Conservation (phyloP, 2,113 vertebrate species). For the Charadrius vociferus region DNA sequence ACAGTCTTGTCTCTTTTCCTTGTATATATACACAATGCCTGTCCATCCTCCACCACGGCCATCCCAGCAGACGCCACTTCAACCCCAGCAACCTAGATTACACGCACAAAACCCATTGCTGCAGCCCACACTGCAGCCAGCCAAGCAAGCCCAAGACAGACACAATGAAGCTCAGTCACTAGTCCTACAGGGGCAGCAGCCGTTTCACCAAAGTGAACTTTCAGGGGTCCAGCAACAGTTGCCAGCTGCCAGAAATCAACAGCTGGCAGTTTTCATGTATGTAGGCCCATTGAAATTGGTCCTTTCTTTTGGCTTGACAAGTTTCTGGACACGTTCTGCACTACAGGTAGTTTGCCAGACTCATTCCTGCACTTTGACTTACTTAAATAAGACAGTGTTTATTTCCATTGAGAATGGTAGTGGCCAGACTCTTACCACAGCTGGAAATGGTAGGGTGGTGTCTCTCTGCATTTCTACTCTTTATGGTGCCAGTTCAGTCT, state of each 20-base stretch:
- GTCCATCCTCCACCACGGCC: constrained; percentile 33
- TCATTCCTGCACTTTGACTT: neutral
- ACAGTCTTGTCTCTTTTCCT: neutral
- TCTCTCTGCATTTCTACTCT: neutral
- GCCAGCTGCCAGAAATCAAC: constrained; percentile 10
- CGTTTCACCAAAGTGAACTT: constrained; percentile 13
- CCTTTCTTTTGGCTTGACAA: neutral
- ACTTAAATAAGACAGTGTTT: neutral
- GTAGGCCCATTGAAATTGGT: neutral
- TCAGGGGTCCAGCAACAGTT: neutral
- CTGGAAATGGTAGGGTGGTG: neutral
- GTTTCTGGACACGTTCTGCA: neutral
- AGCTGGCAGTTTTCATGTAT: neutral
- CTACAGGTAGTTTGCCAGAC: neutral
- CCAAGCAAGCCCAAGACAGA: neutral
- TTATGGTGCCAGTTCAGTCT: neutral
- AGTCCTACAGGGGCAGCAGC: neutral
- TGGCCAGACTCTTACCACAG: neutral
- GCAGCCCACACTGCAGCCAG: neutral
- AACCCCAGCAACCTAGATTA: neutral
- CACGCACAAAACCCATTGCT: constrained; percentile 7
- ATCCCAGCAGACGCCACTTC: constrained; percentile 30
- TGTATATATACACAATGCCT: constrained; percentile 46
- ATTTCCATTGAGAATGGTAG: neutral
- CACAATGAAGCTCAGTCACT: neutral